These are phyloP conservation scores for Parasteatoda tepidariorum DNA, from an alignment of 1,140 invertebrate species.

Conservation along the genomic window DNA sequence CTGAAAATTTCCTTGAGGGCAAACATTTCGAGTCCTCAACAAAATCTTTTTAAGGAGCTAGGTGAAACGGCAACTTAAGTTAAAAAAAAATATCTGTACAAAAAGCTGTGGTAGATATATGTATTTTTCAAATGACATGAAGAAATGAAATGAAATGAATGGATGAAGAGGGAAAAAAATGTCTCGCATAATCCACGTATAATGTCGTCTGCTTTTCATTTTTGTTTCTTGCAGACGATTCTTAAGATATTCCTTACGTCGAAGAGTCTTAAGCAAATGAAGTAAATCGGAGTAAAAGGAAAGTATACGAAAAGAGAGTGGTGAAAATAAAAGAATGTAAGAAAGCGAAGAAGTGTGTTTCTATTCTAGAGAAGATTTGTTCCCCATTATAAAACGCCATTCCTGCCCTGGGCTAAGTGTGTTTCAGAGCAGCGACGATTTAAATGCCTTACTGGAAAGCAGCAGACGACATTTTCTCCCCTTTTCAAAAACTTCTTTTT, in stretches of 20 bases:
- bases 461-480: conserved; percentile 26
- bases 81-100: background rate
- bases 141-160: conserved; percentile 32
- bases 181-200: conserved; percentile 29
- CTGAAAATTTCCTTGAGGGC: conserved; percentile 42
- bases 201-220: conserved; percentile 34
- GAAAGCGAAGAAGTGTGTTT: conserved; percentile 31
- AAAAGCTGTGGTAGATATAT: background rate
- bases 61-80: conserved; percentile 40
- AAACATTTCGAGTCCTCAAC: conserved; percentile 40
- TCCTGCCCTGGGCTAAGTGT: conserved; percentile 2
- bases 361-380: conserved; percentile 37
- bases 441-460: conserved; percentile 48
- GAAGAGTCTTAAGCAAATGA: conserved; percentile 48
- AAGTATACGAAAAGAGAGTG: conserved; percentile 13
- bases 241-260: conserved; percentile 19
- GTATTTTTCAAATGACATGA: conserved; percentile 30
- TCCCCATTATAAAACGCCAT: conserved; percentile 48
- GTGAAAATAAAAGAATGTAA: conserved; percentile 15
- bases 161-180: background rate
- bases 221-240: conserved; percentile 31
- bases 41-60: conserved; percentile 42
- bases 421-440: conserved; percentile 41
- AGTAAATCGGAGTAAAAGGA: conserved; percentile 50
- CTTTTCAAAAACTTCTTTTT: conserved; percentile 26